Conservation (phyloP, 1,140 invertebrate genomes). For the Trachymyrmex septentrionalis region DNA sequence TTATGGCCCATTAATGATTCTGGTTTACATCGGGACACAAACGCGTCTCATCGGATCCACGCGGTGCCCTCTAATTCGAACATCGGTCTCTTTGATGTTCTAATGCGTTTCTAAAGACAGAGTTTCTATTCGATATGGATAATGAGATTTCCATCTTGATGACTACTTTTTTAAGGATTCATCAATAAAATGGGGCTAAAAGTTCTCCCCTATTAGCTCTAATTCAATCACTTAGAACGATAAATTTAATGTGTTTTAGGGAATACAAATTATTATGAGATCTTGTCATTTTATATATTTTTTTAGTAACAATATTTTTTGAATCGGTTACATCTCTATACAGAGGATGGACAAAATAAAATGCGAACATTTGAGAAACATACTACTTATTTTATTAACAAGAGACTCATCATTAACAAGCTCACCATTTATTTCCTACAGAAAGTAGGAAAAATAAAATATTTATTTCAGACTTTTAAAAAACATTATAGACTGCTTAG, state of each 20-base stretch:
- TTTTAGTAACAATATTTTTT: neutral
- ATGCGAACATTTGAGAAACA: too few relatives aligned
- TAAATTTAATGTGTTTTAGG: neutral
- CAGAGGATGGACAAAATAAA: too few relatives aligned
- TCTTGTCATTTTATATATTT: neutral
- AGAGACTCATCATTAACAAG: too few relatives aligned
- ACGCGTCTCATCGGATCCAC: neutral
- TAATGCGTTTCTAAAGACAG: constrained; percentile 60
- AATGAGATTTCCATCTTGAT: constrained; percentile 36
- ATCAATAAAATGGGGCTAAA: constrained; percentile 19
- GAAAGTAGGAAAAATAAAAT: too few relatives aligned
- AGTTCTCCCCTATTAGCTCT: neutral
- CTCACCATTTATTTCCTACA: too few relatives aligned
- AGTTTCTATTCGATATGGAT: constrained; percentile 33
- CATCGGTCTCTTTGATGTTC: constrained; percentile 57
- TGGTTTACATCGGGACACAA: constrained; percentile 16
- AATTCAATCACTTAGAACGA: neutral
- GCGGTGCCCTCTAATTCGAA: constrained; percentile 57
- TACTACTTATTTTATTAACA: too few relatives aligned
- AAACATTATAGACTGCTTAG: too few relatives aligned
- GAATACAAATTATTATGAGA: neutral
- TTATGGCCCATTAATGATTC: constrained; percentile 60
- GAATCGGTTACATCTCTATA: neutral
- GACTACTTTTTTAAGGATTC: neutral
- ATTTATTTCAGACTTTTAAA: too few relatives aligned